phyloP scores from a whole-genome alignment of 2,888 invertebrate species.

The Urechis unicinctus region DNA sequence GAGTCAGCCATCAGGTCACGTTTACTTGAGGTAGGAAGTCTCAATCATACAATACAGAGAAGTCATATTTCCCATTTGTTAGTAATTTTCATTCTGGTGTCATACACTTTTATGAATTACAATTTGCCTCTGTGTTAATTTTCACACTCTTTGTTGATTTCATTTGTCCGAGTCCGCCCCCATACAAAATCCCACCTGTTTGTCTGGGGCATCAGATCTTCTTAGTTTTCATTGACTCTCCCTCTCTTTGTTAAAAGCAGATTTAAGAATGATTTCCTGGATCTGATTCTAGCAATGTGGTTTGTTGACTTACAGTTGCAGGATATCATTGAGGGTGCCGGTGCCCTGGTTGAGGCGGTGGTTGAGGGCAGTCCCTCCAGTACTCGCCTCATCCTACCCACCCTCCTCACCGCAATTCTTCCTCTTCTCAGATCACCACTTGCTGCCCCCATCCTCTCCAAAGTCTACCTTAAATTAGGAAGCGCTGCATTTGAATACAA shows the following conservation, averaged over 20 bases:
- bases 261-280: no score
- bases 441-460: conserved; percentile 64
- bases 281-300: no score
- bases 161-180: no score
- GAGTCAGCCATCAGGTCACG: conserved; percentile 74
- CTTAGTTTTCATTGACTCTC: background rate
- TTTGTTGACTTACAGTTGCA: no score
- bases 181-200: no score
- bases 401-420: conserved; percentile 59
- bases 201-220: background rate
- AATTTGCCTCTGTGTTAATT: no score
- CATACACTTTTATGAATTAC: no score
- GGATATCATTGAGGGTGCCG: background rate
- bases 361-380: conserved; percentile 54
- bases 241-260: no score
- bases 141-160: no score
- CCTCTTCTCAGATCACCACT: conserved; percentile 69
- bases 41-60: no score
- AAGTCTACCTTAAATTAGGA: conserved; percentile 61
- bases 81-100: background rate
- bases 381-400: conserved; percentile 57
- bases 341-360: conserved; percentile 37
- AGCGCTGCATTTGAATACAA: conserved; percentile 55
- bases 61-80: conserved; percentile 46
- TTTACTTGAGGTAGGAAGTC: no score